Evolutionary conservation across 2,888 invertebrate genomes (phyloP).

Genomic region (Syrphus vitripennis): DNA sequence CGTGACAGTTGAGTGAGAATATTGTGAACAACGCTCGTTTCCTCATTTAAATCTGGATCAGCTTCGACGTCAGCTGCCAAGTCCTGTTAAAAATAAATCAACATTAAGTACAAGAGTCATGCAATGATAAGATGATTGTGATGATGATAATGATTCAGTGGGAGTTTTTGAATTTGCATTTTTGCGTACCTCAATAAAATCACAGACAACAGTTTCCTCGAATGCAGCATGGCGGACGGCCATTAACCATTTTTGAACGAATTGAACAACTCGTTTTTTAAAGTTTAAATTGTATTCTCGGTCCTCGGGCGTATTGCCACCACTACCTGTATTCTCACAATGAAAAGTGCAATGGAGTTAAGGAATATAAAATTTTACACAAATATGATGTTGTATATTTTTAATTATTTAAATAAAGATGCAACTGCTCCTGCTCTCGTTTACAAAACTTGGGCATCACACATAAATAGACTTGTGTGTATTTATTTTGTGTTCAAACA

Average conservation of each 20-base stretch:
- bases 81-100: constrained; percentile 82
- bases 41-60: constrained; percentile 86
- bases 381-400: too few species aligned
- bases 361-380: too few species aligned
- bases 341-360: constrained; percentile 83
- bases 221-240: constrained; percentile 88
- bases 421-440: too few species aligned
- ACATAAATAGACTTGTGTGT: too few species aligned
- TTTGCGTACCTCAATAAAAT: constrained; percentile 85
- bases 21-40: constrained; percentile 86
- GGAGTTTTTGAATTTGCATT: not conserved
- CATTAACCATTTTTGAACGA: constrained; percentile 89
- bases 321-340: constrained; percentile 81
- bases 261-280: constrained; percentile 89
- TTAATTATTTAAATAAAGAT: too few species aligned
- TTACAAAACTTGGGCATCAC: too few species aligned
- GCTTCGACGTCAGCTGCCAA: constrained; percentile 87
- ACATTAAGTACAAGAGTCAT: not conserved
- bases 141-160: not conserved
- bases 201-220: constrained; percentile 87
- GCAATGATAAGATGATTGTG: not conserved
- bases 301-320: constrained; percentile 83
- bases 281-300: constrained; percentile 86
- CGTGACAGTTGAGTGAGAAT: constrained; percentile 85
- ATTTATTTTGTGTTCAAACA: too few species aligned